Conservation (phyloP, 2,888 invertebrate genomes). For the Drosophila flavopinicola region DNA sequence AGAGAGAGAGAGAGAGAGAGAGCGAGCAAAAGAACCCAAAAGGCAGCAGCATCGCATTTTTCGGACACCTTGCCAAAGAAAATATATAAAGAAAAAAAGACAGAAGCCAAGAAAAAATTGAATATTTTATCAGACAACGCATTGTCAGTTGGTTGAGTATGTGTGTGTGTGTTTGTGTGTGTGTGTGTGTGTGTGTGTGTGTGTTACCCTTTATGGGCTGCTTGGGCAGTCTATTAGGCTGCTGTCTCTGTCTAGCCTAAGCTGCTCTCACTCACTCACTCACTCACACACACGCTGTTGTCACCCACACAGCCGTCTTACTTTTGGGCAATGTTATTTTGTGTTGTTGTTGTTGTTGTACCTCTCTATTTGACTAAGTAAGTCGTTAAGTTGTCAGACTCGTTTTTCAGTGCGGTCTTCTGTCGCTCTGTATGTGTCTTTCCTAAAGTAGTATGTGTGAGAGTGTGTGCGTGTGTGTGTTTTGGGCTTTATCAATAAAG, state of each 20-base stretch:
- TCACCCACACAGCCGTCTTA: conserved; percentile 40
- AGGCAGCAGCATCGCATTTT: conserved; percentile 17
- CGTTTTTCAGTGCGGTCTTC: conserved; percentile 57
- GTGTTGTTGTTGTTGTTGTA: conserved; percentile 48
- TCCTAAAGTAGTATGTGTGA: background rate
- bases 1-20: conserved; percentile 10
- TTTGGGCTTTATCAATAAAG: conserved; percentile 72
- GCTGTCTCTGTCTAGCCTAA: conserved; percentile 4
- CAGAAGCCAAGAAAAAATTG: conserved; percentile 22
- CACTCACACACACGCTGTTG: background rate
- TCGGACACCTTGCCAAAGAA: conserved; percentile 34
- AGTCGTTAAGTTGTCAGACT: conserved; percentile 78
- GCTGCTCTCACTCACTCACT: background rate
- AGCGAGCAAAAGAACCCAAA: conserved; percentile 11
- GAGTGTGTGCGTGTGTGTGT: conserved; percentile 18
- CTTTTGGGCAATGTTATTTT: conserved; percentile 57
- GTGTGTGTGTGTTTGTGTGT: conserved; percentile 1
- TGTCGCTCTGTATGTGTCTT: conserved; percentile 4
- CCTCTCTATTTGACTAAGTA: conserved; percentile 73
- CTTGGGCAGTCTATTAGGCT: conserved; percentile 64
- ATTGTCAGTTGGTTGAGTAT: background rate
- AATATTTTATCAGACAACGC: conserved; percentile 53
- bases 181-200: conserved; percentile 15
- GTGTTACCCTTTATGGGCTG: conserved; percentile 58
- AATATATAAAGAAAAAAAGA: conserved; percentile 2